Conservation (phyloP, 2,797 vertebrate species). For the Menidia menidia region DNA sequence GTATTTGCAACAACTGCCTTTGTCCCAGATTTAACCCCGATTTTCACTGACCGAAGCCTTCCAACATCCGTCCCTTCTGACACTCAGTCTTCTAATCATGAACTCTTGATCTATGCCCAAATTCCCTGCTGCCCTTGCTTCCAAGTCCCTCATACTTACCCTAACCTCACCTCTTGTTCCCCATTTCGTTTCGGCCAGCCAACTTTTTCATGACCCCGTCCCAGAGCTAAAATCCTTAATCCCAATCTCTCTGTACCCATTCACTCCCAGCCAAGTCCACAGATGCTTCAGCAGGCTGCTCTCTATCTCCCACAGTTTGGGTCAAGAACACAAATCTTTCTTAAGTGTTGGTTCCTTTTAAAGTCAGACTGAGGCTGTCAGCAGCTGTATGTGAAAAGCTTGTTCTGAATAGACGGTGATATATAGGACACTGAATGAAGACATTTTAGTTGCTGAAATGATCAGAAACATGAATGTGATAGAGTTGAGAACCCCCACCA, state of each 20-base stretch:
- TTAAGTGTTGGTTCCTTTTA: conserved; percentile 48
- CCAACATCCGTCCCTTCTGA: conserved; percentile 9
- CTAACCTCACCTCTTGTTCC: conserved; percentile 43
- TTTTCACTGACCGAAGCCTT: conserved; percentile 17
- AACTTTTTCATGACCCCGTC: conserved; percentile 44
- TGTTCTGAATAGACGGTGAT: conserved; percentile 7
- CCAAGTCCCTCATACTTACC: conserved; percentile 33
- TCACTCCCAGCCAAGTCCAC: conserved; percentile 68
- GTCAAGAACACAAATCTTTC: conserved; percentile 44
- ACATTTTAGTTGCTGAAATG: conserved; percentile 18
- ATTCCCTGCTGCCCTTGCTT: conserved; percentile 12
- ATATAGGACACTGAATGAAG: conserved; percentile 17
- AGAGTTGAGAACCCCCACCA: not conserved
- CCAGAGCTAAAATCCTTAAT: conserved; percentile 53
- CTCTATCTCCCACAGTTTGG: conserved; percentile 58
- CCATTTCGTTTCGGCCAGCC: conserved; percentile 30
- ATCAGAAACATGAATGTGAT: conserved; percentile 11
- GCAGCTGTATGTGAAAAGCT: conserved; percentile 41
- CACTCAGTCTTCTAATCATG: not conserved
- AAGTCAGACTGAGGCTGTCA: conserved; percentile 35
- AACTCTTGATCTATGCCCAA: conserved; percentile 19
- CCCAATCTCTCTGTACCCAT: conserved; percentile 58
- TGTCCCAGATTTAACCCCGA: conserved; percentile 17
- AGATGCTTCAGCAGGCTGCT: conserved; percentile 60
- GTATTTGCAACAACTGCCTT: conserved; percentile 4